phyloP scores from a whole-genome alignment of 2,797 vertebrate species.

The Sebastes hubbsi region DNA sequence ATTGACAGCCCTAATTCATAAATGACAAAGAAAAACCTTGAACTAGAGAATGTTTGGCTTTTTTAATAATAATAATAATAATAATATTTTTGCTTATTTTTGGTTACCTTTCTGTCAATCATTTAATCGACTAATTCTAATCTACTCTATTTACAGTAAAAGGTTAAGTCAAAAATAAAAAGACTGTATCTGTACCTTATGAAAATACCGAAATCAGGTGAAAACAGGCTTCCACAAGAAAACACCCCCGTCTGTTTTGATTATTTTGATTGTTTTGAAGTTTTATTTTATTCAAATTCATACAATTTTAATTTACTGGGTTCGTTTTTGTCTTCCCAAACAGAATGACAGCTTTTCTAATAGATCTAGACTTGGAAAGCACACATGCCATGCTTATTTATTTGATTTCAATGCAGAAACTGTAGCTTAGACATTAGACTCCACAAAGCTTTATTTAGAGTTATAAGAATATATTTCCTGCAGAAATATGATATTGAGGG shows the following conservation, averaged over 20 bases:
- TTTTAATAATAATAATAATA: no score
- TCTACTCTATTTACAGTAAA: not conserved
- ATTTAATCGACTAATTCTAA: no score
- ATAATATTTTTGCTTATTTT: no score
- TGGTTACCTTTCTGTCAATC: not conserved
- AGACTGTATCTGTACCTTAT: not conserved
- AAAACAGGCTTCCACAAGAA: not conserved
- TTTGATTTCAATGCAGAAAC: not conserved
- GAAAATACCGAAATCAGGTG: not conserved
- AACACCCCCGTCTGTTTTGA: not conserved
- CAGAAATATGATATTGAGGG: not conserved
- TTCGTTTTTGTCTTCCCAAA: not conserved
- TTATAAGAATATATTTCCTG: not conserved
- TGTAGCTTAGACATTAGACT: not conserved
- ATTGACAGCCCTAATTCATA: no score
- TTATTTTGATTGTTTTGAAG: not conserved
- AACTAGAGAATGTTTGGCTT: not conserved
- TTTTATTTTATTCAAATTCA: not conserved
- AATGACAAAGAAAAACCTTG: not conserved
- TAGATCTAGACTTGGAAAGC: not conserved
- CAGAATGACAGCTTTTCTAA: not conserved
- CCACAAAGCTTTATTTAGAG: not conserved
- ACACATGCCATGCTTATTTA: not conserved
- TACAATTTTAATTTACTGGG: not conserved
- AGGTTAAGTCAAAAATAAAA: not conserved